Evolutionary conservation across 2,888 invertebrate species (phyloP).

Genomic region (Melanchra persicariae): DNA sequence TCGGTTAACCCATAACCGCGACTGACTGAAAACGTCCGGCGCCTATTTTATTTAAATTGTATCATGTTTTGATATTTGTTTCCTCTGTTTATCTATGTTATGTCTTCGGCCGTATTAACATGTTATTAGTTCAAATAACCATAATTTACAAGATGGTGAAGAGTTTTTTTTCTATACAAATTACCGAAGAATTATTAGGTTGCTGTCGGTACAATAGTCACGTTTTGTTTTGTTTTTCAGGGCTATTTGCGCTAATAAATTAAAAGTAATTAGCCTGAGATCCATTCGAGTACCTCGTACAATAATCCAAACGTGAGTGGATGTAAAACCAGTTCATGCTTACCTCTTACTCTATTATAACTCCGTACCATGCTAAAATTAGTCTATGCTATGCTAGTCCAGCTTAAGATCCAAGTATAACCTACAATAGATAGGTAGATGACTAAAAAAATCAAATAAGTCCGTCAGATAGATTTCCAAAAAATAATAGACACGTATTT

Average conservation of each 20-base stretch:
- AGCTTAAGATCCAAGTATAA: neutral
- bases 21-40: slow-evolving; percentile 10
- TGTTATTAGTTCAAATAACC: slow-evolving; percentile 21
- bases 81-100: slow-evolving; percentile 28
- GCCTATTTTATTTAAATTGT: slow-evolving; percentile 44
- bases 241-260: slow-evolving; percentile 13
- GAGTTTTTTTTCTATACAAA: neutral
- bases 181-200: slow-evolving; percentile 22
- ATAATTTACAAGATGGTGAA: slow-evolving; percentile 32
- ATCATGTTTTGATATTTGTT: slow-evolving; percentile 28
- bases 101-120: slow-evolving; percentile 24
- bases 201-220: slow-evolving; percentile 9
- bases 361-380: neutral
- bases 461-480: too few relatives aligned
- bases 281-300: neutral
- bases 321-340: neutral
- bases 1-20: slow-evolving; percentile 23
- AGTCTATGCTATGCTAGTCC: neutral
- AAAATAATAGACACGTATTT: too few relatives aligned
- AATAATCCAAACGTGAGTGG: neutral
- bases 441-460: too few relatives aligned
- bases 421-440: too few relatives aligned
- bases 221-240: slow-evolving; percentile 2
- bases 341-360: neutral
- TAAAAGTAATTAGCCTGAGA: slow-evolving; percentile 14